Percentiles rank a stretch among this genome's conserved stretches.
Conservation (phyloP, 2,113 vertebrate species). For the Fulmarus glacialis region DNA sequence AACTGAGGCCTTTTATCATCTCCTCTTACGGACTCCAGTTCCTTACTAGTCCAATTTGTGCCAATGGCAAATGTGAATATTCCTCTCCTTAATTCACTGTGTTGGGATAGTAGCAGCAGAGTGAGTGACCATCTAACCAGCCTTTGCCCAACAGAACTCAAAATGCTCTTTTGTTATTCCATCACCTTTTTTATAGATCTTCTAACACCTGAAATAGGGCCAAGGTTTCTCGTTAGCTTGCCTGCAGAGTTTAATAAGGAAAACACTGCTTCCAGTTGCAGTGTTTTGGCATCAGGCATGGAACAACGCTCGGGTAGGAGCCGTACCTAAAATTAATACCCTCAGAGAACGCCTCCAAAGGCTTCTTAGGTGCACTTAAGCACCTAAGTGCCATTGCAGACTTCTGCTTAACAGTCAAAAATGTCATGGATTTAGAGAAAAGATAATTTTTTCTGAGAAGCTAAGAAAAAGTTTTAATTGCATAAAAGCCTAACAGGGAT, state of each 20-base stretch:
- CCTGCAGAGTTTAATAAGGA: neutral
- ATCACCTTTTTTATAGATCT: neutral
- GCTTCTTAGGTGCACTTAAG: neutral
- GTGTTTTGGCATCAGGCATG: neutral
- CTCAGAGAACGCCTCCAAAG: neutral
- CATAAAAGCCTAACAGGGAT: neutral
- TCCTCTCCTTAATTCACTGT: neutral
- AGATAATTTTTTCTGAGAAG: neutral
- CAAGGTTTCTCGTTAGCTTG: neutral
- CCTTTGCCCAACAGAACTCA: neutral
- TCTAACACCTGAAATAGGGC: neutral
- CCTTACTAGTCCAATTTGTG: neutral
- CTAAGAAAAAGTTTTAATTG: neutral
- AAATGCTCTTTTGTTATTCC: neutral
- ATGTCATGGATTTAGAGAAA: neutral
- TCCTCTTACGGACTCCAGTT: neutral
- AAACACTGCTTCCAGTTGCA: neutral
- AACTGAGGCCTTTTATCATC: neutral
- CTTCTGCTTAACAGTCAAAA: neutral
- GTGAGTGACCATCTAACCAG: neutral
- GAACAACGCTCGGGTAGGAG: rapidly evolving
- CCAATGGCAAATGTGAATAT: neutral
- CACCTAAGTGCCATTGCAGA: neutral
- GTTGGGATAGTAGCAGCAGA: neutral
- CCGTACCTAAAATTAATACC: neutral